Base-by-base conservation (phyloP, 2,797 vertebrate genomes). In the Channa striata region DNA sequence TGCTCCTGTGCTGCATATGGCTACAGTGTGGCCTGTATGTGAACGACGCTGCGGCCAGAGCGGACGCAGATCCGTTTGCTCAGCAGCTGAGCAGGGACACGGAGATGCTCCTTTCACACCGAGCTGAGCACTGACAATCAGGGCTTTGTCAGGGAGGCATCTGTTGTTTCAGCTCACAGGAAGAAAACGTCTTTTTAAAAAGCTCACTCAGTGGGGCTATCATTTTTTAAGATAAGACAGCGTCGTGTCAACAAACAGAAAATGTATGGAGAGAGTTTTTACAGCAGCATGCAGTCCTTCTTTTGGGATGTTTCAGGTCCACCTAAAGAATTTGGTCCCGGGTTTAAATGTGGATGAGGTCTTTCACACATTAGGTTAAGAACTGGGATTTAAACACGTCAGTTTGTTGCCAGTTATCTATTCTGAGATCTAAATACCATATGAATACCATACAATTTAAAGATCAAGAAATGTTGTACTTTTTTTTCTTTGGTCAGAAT, bases 91-190 rank as follows among this genome's bases (percentile, higher is more conserved):
- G 71, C 48, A 25, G 70, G 73, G 77, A 84, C 73, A 65, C 43
- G 33, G 82, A 89, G 90, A 91, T 83, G 81, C 86, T 78, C 74
- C 87, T 87, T 89, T 91, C 89, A 91, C 91, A 92, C 81, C 37
- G 72, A 83, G 79, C 81, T 86, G 86, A 87, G 72, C 90, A 77
- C 33, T 16, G 23, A 92, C 91, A 93, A 92, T 91, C 78, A 30
- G 73, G 62, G 48, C 84, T 90, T 92, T 91, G 91, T 92, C 64
- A 61, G 69, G 61, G 67, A 75, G 73, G 63, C 68, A 79, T 82
- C 80, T 76, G 74, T 72, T 82, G 68, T 89, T 84, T 47, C 81
- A 71, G 76, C 77, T 80, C 79, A 86, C 72, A 84, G 84, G 74
- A 80, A 81, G 74, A 89, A 80, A 84, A 86, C 74, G 82, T 73